phyloP scores from a whole-genome alignment of 2,888 invertebrate species.

The Anodontia alba region DNA sequence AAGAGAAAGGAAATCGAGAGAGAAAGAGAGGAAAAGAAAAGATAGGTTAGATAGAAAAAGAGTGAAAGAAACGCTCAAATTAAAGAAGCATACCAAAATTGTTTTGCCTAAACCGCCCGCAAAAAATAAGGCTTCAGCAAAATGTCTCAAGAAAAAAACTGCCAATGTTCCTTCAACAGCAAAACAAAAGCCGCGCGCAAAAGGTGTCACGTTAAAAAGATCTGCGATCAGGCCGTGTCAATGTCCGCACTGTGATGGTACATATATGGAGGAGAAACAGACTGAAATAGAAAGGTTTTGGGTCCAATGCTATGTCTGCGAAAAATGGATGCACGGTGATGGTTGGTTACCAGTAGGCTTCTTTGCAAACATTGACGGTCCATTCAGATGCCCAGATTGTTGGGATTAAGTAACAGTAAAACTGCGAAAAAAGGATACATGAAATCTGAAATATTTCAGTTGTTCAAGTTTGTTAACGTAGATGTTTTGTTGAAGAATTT shows the following conservation, averaged over 20 bases:
- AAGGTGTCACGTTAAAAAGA: neutral
- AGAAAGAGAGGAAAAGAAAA: no score
- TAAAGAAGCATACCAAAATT: neutral
- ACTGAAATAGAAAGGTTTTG: slow-evolving; percentile 4
- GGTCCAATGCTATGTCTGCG: slow-evolving; percentile 5
- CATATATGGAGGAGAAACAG: neutral
- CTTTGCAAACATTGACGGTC: neutral
- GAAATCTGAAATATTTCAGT: no score
- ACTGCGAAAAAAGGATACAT: no score
- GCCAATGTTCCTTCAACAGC: neutral
- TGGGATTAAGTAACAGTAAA: neutral
- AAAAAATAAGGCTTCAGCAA: neutral
- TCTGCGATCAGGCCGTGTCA: neutral
- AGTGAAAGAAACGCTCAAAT: neutral
- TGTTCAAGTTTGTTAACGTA: no score
- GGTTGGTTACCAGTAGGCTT: neutral
- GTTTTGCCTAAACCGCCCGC: neutral
- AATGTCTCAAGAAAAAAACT: neutral
- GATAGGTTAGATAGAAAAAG: neutral
- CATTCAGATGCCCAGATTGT: slow-evolving; percentile 2
- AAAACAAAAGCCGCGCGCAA: neutral
- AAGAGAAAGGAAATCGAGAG: no score
- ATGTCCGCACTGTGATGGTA: slow-evolving; percentile 1
- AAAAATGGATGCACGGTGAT: slow-evolving; percentile 8
- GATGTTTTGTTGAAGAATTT: no score